Evolutionary conservation across 2,888 invertebrate species (phyloP), one percentile per base, ranked within the genome.

Genomic region (Sturmia bella): DNA sequence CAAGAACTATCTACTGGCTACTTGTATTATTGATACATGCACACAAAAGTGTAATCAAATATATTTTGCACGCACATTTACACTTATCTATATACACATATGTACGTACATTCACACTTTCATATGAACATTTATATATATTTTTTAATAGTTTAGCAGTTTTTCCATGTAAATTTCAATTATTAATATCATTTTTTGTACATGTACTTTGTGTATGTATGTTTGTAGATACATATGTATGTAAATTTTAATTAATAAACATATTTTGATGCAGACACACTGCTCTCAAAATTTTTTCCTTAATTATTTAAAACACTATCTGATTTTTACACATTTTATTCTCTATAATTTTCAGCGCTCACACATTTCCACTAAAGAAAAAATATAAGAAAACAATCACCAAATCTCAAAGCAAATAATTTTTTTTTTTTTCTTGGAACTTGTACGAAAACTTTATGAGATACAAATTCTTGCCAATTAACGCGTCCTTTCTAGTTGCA

Each of bases 401-500:
- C 61, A 61, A 75, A 50, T 68, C 43, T 45, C 15, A 61, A 52
- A 54, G 61, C 37, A 61, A 13, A 32, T 61, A 41, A 19, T 52
- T 0, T 0, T 13, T 27, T 48, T 9, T 37, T 68, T 52, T 41
- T 21, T 57, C 24, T n/a, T 61, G 43, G 6, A 64, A 57, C 12
- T 19, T 21, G 48, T 50, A 64, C 77, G 77, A 57, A 50, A 32
- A 32, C 19, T 7, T 24, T 41, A 3, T 9, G 24, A 17, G 13
- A 27, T 43, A n/a, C 3, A 19, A 48, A 6, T 64, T 56, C 50
- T 4, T 17, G 39, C 17, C 41, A 41, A 12, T n/a, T 6, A 17
- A 39, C 37, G 57, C 72, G 78, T 78, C 78, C 78, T 73, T 79
- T 73, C 72, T 45, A n/a, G 52, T 66, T 66, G 66, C 57, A 79